These are phyloP conservation scores for Colinus virginianus DNA, from an alignment of 2,113 vertebrate genomes.

Conservation along the genomic window DNA sequence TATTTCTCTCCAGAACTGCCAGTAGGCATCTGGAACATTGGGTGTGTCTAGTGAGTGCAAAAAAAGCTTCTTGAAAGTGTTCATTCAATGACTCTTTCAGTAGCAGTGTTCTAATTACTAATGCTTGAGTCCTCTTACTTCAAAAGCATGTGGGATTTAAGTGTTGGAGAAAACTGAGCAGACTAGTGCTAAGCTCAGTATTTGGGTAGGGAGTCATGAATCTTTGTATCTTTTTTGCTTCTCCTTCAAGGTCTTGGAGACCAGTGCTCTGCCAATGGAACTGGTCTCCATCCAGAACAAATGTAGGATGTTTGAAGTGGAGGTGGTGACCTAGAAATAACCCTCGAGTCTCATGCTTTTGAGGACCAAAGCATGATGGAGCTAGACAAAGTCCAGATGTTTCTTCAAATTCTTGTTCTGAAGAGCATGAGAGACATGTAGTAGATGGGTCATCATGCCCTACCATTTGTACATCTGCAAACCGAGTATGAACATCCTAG, in stretches of 20 bases:
- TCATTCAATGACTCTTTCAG: not conserved
- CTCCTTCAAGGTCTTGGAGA: not conserved
- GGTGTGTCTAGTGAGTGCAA: not conserved
- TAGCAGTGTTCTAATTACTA: not conserved
- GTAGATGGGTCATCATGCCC: not conserved
- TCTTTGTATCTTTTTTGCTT: not conserved
- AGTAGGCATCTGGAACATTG: rapidly evolving
- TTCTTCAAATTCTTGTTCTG: not conserved
- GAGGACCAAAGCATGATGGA: not conserved
- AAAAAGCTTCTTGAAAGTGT: not conserved
- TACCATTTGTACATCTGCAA: rapidly evolving
- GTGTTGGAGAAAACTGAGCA: not conserved
- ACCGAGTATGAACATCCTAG: not conserved
- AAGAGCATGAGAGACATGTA: rapidly evolving
- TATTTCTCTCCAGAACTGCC: not conserved
- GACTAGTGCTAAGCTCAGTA: not conserved
- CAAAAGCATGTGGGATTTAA: rapidly evolving
- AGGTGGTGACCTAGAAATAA: not conserved
- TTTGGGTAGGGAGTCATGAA: not conserved
- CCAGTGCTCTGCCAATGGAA: not conserved
- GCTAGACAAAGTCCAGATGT: not conserved
- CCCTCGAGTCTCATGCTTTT: rapidly evolving
- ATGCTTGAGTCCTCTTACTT: not conserved
- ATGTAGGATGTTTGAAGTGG: not conserved
- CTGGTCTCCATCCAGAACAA: not conserved